Conservation (phyloP, 2,797 vertebrate species). For the Falco concolor region DNA sequence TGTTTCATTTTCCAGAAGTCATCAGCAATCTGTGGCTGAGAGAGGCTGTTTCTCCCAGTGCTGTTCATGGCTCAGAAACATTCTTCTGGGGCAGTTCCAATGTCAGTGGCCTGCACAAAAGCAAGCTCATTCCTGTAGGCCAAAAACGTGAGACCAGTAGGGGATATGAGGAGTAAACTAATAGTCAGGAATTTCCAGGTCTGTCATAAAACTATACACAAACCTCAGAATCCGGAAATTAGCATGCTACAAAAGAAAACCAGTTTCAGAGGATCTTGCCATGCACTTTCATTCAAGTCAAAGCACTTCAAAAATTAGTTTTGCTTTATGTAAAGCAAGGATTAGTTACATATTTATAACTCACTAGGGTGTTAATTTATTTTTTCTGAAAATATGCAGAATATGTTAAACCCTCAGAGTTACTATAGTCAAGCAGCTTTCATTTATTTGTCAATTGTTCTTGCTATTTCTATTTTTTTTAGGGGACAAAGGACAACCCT, state of each 20-base stretch:
- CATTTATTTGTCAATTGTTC: not conserved
- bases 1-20: not conserved
- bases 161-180: not conserved
- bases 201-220: not conserved
- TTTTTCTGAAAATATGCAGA: not conserved
- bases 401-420: not conserved
- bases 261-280: not conserved
- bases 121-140: not conserved
- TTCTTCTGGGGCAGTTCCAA: not conserved
- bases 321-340: not conserved
- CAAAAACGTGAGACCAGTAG: not conserved
- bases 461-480: not conserved
- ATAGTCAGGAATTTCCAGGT: not conserved
- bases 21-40: not conserved
- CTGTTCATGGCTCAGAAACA: not conserved
- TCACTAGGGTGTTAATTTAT: not conserved
- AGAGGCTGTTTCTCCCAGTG: fast-evolving
- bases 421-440: not conserved
- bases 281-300: not conserved
- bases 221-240: not conserved
- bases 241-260: not conserved
- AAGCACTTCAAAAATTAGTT: not conserved
- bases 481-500: not conserved
- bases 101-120: not conserved
- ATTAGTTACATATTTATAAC: not conserved